Evolutionary conservation across 1,140 invertebrate genomes (phyloP), one percentile per base, ranked within the genome.

Genomic region (Heliconius himera): DNA sequence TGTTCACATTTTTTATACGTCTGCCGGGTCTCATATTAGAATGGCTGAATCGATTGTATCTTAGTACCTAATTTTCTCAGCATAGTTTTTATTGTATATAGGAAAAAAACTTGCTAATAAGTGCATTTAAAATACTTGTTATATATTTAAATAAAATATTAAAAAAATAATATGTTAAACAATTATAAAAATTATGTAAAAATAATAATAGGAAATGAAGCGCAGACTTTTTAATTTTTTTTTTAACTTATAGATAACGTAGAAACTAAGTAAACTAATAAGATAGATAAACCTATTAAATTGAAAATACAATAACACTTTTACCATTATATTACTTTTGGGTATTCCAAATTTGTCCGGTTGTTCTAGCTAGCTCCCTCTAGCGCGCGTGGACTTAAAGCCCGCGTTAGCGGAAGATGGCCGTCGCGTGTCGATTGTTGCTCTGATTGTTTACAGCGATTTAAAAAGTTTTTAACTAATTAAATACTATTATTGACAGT

Each of bases 391-490:
- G 89, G 90, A 84, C 83, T 91, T 80, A 90, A 91, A 91, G 87
- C 83, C 82, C 84, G 85, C 87, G 87, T 89, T 87, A 89, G 89
- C 91, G 89, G 91, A 94, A 94, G 89, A 94, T 94, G 92, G 92
- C 92, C 90, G 92, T 91, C 92, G 92, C 87, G 90, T 93, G 88
- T 82, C 82, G 90, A 87, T 85, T 90, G 89, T 93, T 85, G 90
- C 89, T 92, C 91, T 84, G 89, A 88, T 88, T 94, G 89, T 91
- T 91, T 93, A 91, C 85, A 81, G 85, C 85, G 83, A 81, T 89
- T 90, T 89, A 87, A 86, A 87, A 91, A 91, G 88, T 91, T 94
- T 93, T 91, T 91, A 87, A 81, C 81, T 83, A 81, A 81, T 81
- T 82, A 86, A 88, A 82, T 76, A 82, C 83, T 73, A 82, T 76